Percentiles rank a stretch among this genome's conserved stretches.
phyloP scores from a whole-genome alignment of 2,113 vertebrate species.

The Zeus faber region DNA sequence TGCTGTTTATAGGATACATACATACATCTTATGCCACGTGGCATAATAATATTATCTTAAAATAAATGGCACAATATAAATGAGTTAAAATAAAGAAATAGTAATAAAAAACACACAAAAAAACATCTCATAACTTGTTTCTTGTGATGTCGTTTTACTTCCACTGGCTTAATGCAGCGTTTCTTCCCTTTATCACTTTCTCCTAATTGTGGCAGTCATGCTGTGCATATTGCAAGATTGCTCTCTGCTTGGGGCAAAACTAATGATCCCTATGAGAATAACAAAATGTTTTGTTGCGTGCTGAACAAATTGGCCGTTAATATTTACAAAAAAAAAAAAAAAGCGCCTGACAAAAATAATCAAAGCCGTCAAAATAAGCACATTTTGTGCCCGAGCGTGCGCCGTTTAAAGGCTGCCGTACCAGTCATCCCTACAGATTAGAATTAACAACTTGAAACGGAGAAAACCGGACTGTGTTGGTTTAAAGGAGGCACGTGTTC shows the following conservation, averaged over 20 bases:
- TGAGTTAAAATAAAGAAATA: no score
- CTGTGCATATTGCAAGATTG: background rate
- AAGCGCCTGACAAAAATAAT: background rate
- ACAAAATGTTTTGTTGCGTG: background rate
- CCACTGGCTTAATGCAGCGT: no score
- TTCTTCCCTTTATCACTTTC: no score
- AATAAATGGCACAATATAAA: no score
- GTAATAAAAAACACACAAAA: no score
- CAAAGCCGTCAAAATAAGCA: background rate
- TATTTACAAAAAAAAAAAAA: background rate
- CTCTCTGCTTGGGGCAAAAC: background rate
- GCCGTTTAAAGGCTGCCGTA: background rate
- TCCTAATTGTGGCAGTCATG: background rate
- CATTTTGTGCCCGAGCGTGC: background rate
- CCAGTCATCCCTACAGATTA: background rate
- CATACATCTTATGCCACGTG: no score
- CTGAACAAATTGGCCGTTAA: background rate
- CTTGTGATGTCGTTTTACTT: no score
- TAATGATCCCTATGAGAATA: background rate
- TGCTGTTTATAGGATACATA: no score
- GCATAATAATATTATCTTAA: no score
- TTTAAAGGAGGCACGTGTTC: background rate
- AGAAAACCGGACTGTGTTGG: background rate
- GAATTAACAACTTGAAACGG: background rate
- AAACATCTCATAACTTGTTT: no score